Percentiles rank a stretch among this genome's conserved stretches.
Evolutionary conservation across 2,797 vertebrate species (phyloP).

Genomic region (Poecilia wingei): DNA sequence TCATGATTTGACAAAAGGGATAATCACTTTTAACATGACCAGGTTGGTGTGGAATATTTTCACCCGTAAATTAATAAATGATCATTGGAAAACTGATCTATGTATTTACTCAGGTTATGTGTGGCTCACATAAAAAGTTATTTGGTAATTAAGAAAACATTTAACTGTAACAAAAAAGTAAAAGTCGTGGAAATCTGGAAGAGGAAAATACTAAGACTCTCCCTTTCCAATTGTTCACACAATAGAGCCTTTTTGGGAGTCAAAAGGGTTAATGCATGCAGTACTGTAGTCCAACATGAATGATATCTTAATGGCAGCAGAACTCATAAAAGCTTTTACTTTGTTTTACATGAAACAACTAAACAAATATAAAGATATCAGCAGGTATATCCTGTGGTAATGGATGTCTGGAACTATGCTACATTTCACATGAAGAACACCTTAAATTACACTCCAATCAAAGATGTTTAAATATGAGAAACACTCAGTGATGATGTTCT

Average conservation of each 20-base stretch:
- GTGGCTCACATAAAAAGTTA: background rate
- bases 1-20: background rate
- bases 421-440: background rate
- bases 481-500: background rate
- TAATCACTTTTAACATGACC: background rate
- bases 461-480: background rate
- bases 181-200: background rate
- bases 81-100: background rate
- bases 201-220: background rate
- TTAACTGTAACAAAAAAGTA: background rate
- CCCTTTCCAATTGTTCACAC: background rate
- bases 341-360: background rate
- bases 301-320: background rate
- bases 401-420: background rate
- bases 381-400: background rate
- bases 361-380: background rate
- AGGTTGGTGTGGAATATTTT: background rate
- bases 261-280: background rate
- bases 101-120: background rate
- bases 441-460: background rate
- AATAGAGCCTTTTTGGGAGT: background rate
- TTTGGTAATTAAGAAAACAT: background rate
- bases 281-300: background rate
- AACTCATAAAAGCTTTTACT: background rate
- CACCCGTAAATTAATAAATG: background rate